phyloP scores from a whole-genome alignment of 2,888 invertebrate species.

The Aspidiotus destructor region DNA sequence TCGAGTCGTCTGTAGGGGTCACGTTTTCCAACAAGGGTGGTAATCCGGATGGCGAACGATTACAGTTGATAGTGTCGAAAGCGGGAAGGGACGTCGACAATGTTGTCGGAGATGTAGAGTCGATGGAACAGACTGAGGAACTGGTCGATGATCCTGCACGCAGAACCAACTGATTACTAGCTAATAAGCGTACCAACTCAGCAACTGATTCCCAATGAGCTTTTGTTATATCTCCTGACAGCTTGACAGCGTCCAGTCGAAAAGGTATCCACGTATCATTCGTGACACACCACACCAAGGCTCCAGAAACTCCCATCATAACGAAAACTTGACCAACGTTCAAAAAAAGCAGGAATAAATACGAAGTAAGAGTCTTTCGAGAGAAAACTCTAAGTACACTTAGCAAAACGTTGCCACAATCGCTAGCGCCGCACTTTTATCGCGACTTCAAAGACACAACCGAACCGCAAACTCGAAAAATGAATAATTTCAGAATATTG shows the following conservation, averaged over 20 bases:
- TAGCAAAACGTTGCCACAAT: too few species aligned
- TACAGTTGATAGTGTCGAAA: too few species aligned
- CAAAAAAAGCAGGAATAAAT: too few species aligned
- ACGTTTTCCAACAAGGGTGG: too few species aligned
- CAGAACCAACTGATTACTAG: conserved; percentile 54
- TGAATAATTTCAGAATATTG: too few species aligned
- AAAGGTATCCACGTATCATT: conserved; percentile 59
- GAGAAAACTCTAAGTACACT: neutral
- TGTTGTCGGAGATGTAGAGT: neutral
- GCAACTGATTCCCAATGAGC: conserved; percentile 57
- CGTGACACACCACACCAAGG: conserved; percentile 59
- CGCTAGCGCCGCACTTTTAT: neutral
- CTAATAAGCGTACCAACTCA: conserved; percentile 55
- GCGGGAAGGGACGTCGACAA: neutral
- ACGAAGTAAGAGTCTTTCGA: too few species aligned
- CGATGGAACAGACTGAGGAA: neutral
- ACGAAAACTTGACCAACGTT: neutral
- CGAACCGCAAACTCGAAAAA: neutral
- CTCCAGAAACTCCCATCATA: conserved; percentile 35
- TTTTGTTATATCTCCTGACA: conserved; percentile 56
- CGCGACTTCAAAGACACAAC: neutral
- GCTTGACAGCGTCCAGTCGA: conserved; percentile 55
- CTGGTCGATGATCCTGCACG: conserved; percentile 41
- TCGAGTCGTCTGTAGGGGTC: too few species aligned
- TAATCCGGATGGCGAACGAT: too few species aligned